Evolutionary conservation across 2,888 invertebrate genomes (phyloP).

Genomic region (Pachydiplax longipennis): DNA sequence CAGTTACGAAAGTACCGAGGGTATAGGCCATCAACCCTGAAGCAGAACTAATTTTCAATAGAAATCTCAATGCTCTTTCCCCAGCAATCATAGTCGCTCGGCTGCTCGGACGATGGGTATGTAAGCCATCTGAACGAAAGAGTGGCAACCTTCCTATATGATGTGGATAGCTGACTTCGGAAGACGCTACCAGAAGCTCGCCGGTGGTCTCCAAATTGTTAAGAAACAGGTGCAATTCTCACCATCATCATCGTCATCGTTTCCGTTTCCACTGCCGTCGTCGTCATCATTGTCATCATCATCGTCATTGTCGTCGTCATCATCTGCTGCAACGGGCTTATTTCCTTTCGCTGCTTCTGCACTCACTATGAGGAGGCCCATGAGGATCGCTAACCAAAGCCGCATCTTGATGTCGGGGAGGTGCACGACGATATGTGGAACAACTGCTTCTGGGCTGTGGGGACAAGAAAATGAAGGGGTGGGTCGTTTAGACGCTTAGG

Average conservation of each 20-base stretch:
- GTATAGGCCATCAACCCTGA: too few species aligned
- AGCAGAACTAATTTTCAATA: too few species aligned
- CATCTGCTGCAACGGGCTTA: not conserved
- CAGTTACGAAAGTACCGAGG: too few species aligned
- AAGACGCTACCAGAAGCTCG: too few species aligned
- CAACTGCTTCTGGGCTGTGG: not conserved
- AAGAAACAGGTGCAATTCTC: not conserved
- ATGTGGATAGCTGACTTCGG: too few species aligned
- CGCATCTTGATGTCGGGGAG: not conserved
- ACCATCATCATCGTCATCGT: constrained; percentile 18
- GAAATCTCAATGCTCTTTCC: too few species aligned
- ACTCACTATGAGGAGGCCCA: constrained; percentile 36
- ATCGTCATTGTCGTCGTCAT: constrained; percentile 9
- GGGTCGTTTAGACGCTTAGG: not conserved
- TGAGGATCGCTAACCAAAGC: constrained; percentile 32
- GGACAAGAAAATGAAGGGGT: not conserved
- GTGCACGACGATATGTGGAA: not conserved
- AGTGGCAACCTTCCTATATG: too few species aligned
- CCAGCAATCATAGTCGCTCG: too few species aligned
- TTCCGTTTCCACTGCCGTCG: constrained; percentile 8
- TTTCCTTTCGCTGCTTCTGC: constrained; percentile 1
- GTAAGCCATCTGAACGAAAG: too few species aligned
- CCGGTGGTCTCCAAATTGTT: too few species aligned
- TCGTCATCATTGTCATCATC: not conserved
- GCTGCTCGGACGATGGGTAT: too few species aligned